phyloP scores from a whole-genome alignment of 2,888 invertebrate genomes.

The Tanytarsus gracilentus region DNA sequence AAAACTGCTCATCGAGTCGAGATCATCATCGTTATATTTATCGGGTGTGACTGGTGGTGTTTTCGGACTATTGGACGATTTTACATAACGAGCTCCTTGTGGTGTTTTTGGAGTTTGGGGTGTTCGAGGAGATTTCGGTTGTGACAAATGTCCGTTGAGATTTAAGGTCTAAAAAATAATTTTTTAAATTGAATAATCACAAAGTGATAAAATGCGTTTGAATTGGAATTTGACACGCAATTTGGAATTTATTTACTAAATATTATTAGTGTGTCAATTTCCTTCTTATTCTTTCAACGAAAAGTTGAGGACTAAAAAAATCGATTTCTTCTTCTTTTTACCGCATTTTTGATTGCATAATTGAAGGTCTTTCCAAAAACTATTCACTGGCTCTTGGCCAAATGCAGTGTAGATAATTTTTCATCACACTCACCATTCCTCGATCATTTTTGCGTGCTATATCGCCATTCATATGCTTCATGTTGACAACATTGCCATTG shows the following conservation, averaged over 20 bases:
- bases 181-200: neutral
- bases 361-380: neutral
- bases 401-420: neutral
- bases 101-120: conserved; percentile 42
- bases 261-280: too few relatives aligned
- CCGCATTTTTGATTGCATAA: neutral
- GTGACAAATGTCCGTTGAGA: conserved; percentile 37
- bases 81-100: conserved; percentile 28
- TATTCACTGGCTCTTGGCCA: neutral
- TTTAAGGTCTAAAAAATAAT: conserved; percentile 41
- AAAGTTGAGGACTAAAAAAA: too few relatives aligned
- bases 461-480: neutral
- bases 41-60: conserved; percentile 56
- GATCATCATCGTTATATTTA: conserved; percentile 56
- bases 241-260: neutral
- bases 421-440: conserved; percentile 29
- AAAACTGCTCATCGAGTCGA: conserved; percentile 68
- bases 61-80: conserved; percentile 42
- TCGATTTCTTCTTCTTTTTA: too few relatives aligned
- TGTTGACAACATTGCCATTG: conserved; percentile 1
- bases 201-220: neutral
- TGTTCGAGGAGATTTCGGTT: conserved; percentile 31
- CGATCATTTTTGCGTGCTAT: conserved; percentile 24
- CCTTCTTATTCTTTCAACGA: too few relatives aligned
- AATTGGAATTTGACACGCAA: neutral